Evolutionary conservation across 2,888 invertebrate genomes (phyloP), one percentile per base, ranked within the genome.

Genomic region (Pterobdella sp.): DNA sequence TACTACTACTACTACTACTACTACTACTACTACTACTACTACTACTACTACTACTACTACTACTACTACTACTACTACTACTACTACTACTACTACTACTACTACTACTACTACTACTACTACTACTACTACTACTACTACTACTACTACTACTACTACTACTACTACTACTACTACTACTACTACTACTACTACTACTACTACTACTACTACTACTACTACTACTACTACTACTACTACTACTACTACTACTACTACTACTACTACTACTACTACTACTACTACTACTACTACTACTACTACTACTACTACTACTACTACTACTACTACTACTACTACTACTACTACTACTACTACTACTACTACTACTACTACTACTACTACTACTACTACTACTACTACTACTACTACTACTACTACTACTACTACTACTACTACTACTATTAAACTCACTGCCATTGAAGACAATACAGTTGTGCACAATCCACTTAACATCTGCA

Each of bases 401-500:
- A n/a, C 7, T 26, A n/a, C 60, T 26, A 56, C 60, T 26, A 56
- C 60, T 3, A 56, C 60, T 3, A 56, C 60, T 22, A n/a, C 7
- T 26, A n/a, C 60, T 26, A 56, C 60, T 26, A 56, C 60, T 3
- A n/a, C 60, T 3, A 18, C 60, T 3, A 56, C 60, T 22, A n/a
- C 7, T 26, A n/a, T 26, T 26, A 66, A 42, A 86, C 89, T 87
- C 87, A 91, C 93, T 87, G 80, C 92, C 90, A 85, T 93, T 93
- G 82, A 91, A 94, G 76, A 94, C 90, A 75, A 91, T 89, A 80
- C 92, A 91, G 84, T 95, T 94, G 83, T 95, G 95, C 71, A 92
- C 87, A 80, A 96, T 91, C 94, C 94, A 95, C 82, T 92, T 92
- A 10, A 90, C 89, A 83, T 95, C 95, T 0, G 91, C 90, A 73